Evolutionary conservation across 1,140 invertebrate genomes (phyloP).

Genomic region (Anastrepha ludens): DNA sequence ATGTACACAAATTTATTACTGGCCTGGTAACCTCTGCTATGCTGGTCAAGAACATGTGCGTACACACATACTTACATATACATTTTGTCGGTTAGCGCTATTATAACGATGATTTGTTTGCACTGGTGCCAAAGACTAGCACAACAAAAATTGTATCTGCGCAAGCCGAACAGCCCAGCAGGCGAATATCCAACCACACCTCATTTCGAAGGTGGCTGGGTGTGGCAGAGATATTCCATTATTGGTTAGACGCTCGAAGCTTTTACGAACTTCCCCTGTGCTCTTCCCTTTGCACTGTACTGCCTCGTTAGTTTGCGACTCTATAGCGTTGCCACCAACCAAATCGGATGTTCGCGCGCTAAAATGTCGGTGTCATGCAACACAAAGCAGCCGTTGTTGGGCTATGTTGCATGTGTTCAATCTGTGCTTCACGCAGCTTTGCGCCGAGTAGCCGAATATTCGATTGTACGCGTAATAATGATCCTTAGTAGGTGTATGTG

Average conservation of each 20-base stretch:
- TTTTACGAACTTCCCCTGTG: neutral
- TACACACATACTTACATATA: neutral
- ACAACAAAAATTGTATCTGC: neutral
- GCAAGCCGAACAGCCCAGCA: neutral
- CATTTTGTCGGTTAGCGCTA: neutral
- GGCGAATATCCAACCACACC: neutral
- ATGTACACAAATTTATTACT: neutral
- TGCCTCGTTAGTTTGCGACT: neutral
- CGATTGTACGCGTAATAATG: neutral
- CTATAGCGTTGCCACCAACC: too few relatives aligned
- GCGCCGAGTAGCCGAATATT: slow-evolving; percentile 5
- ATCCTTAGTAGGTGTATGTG: neutral
- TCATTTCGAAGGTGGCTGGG: neutral
- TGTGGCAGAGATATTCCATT: neutral
- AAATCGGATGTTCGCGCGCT: neutral
- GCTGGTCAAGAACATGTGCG: neutral
- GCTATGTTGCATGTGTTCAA: neutral
- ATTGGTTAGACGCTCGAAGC: neutral
- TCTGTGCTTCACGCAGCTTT: slow-evolving; percentile 24
- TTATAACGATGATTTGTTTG: slow-evolving; percentile 23
- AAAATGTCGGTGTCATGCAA: slow-evolving; percentile 26
- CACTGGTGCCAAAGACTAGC: neutral
- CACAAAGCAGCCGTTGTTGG: slow-evolving; percentile 11
- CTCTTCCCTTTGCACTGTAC: neutral
- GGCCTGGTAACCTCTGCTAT: neutral